phyloP scores from a whole-genome alignment of 2,113 vertebrate species.

The Ophiodon elongatus region DNA sequence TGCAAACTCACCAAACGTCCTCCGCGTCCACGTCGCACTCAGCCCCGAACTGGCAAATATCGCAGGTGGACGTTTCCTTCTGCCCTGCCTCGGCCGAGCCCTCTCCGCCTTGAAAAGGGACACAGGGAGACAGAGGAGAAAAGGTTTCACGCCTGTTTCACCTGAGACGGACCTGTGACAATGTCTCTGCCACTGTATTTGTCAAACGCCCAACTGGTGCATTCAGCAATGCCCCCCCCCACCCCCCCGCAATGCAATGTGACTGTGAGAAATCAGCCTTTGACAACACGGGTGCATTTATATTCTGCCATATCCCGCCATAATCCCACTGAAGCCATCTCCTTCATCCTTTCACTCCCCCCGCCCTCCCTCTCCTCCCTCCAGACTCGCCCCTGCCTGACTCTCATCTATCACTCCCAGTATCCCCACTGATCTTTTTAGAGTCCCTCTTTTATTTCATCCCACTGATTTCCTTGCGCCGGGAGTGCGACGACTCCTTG shows the following conservation, averaged over 20 bases:
- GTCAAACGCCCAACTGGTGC: too few species aligned
- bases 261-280: conserved; percentile 36
- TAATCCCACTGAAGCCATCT: conserved; percentile 50
- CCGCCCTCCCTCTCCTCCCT: background rate
- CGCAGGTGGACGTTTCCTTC: conserved; percentile 98
- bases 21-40: conserved; percentile 99
- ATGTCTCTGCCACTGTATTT: background rate
- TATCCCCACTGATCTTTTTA: conserved; percentile 80
- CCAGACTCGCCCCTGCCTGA: conserved; percentile 7
- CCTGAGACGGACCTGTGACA: background rate
- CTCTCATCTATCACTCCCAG: conserved; percentile 75
- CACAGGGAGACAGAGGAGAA: conserved; percentile 19
- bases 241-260: background rate
- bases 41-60: conserved; percentile 98
- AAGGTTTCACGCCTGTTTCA: background rate
- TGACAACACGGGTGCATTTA: conserved; percentile 42
- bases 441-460: conserved; percentile 81
- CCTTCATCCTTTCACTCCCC: conserved; percentile 53
- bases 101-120: conserved; percentile 88
- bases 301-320: conserved; percentile 41
- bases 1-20: conserved; percentile 93
- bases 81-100: conserved; percentile 96
- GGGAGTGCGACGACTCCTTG: conserved; percentile 56
- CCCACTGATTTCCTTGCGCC: conserved; percentile 69
- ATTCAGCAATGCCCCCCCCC: background rate